phyloP scores from a whole-genome alignment of 2,797 vertebrate species.

The Pelobates cultripes region DNA sequence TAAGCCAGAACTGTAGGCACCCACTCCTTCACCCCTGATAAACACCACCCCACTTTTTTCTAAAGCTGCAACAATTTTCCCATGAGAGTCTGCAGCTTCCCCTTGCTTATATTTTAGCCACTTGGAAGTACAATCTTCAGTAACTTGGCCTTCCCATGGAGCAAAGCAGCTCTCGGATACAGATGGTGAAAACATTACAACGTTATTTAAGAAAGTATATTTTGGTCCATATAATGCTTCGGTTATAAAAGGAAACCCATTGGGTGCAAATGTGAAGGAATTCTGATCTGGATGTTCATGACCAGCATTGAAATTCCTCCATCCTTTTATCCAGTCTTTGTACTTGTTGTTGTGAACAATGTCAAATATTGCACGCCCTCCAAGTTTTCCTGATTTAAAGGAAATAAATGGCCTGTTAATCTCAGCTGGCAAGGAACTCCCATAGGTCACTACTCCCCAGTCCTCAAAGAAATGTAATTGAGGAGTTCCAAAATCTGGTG shows the following conservation, averaged over 20 bases:
- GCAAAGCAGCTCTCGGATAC: slow-evolving; percentile 85
- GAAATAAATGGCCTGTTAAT: slow-evolving; percentile 90
- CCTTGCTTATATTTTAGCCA: slow-evolving; percentile 95
- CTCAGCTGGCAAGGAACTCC: slow-evolving; percentile 83
- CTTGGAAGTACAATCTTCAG: slow-evolving; percentile 93
- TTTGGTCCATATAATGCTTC: slow-evolving; percentile 97
- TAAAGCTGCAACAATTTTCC: slow-evolving; percentile 80
- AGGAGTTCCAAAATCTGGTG: slow-evolving; percentile 85
- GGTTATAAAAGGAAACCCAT: slow-evolving; percentile 92
- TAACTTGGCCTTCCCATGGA: slow-evolving; percentile 95
- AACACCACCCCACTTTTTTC: slow-evolving; percentile 88
- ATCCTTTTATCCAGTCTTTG: slow-evolving; percentile 94
- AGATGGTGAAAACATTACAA: slow-evolving; percentile 85
- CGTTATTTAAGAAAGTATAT: slow-evolving; percentile 94
- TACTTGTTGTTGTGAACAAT: slow-evolving; percentile 94
- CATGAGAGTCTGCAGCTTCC: slow-evolving; percentile 85
- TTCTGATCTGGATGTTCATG: slow-evolving; percentile 98
- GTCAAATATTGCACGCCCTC: slow-evolving; percentile 94
- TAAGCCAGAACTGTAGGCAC: slow-evolving; percentile 85
- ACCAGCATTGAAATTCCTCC: slow-evolving; percentile 96
- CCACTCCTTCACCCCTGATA: slow-evolving; percentile 87
- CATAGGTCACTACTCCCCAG: slow-evolving; percentile 97
- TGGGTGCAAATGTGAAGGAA: slow-evolving; percentile 93
- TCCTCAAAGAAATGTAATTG: slow-evolving; percentile 92
- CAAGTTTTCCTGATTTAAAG: slow-evolving; percentile 97